Percentiles rank a stretch among this genome's conserved stretches.
Evolutionary conservation across 1,140 invertebrate species (phyloP).

Genomic region (Berghia stephanieae): DNA sequence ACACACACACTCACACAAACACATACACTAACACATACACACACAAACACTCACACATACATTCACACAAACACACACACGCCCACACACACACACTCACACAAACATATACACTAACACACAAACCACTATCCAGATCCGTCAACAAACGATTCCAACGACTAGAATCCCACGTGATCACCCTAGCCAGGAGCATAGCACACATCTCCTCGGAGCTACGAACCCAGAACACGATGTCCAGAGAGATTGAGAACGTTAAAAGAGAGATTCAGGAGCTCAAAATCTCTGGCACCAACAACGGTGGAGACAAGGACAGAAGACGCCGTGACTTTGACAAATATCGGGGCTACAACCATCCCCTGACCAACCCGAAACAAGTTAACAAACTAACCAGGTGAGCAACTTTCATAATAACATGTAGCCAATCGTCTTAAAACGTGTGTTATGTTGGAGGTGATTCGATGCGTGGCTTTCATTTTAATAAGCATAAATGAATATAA

Average conservation of each 20-base stretch:
- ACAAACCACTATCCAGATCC: conserved; percentile 73
- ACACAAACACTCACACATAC: no score
- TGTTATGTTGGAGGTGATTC: no score
- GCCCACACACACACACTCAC: no score
- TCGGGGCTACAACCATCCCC: conserved; percentile 65
- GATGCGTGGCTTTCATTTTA: no score
- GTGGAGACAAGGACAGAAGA: conserved; percentile 30
- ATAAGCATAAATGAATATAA: no score
- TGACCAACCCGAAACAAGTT: conserved; percentile 77
- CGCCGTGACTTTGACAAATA: conserved; percentile 58
- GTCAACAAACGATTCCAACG: conserved; percentile 87
- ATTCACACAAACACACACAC: no score
- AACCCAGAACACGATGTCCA: conserved; percentile 86
- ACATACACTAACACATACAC: no score
- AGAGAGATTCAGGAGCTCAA: conserved; percentile 83
- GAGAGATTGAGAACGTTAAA: conserved; percentile 88
- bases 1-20: no score
- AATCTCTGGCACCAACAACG: no score
- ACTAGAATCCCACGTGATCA: conserved; percentile 91
- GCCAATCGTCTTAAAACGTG: no score
- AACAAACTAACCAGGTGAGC: conserved; percentile 68
- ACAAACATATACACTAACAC: no score
- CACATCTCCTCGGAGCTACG: conserved; percentile 92
- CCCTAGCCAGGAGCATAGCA: conserved; percentile 88
- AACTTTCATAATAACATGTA: no score